These are phyloP conservation scores for Alectoris magna DNA, from an alignment of 2,797 vertebrate genomes.

Conservation along the genomic window DNA sequence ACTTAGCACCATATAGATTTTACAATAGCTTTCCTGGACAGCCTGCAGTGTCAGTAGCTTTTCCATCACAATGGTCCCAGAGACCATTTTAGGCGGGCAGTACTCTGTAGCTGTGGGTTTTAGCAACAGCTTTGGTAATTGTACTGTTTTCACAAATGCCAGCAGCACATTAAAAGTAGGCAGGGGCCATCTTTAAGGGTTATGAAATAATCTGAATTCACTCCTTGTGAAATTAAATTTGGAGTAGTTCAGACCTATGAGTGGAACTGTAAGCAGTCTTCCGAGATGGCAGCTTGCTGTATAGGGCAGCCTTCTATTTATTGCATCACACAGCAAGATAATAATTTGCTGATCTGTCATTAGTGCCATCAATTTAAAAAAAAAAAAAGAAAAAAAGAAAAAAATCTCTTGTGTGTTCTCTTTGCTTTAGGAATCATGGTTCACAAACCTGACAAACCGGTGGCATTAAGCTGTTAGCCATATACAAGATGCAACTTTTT, in stretches of 20 bases:
- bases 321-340: constrained; percentile 52
- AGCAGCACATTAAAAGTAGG: constrained; percentile 68
- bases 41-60: constrained; percentile 71
- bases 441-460: not conserved
- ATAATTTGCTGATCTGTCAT: constrained; percentile 62
- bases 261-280: constrained; percentile 67
- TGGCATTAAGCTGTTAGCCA: not conserved
- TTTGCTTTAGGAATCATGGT: constrained; percentile 19
- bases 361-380: constrained; percentile 36
- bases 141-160: constrained; percentile 72
- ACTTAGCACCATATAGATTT: constrained; percentile 72
- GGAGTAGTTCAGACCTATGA: constrained; percentile 62
- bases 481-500: constrained; percentile 3
- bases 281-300: constrained; percentile 71
- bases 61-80: constrained; percentile 67
- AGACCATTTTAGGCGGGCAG: constrained; percentile 62
- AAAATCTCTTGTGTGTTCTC: not conserved
- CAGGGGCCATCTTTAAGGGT: constrained; percentile 67
- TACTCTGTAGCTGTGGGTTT: constrained; percentile 64
- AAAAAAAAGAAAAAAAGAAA: not conserved
- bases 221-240: constrained; percentile 74
- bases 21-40: constrained; percentile 67
- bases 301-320: constrained; percentile 54
- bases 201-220: constrained; percentile 73
- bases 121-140: constrained; percentile 70